Conservation (phyloP, 2,888 invertebrate species). For the Periphyllus acericola region DNA sequence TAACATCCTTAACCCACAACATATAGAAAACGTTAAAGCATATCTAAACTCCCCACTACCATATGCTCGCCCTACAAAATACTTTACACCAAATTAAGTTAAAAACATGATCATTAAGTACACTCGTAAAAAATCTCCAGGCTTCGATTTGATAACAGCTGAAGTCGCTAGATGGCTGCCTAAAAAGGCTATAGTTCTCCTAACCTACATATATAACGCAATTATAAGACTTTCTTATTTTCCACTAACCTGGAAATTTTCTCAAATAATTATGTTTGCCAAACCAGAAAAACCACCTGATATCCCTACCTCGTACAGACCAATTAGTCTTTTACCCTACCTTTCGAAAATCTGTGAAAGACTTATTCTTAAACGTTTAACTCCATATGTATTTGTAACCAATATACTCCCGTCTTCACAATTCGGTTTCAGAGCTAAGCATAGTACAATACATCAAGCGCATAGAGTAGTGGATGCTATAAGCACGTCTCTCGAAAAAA, state of each 20-base stretch:
- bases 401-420: background rate
- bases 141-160: background rate
- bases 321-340: background rate
- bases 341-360: background rate
- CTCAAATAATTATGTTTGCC: background rate
- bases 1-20: no score
- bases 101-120: no score
- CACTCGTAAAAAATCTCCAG: background rate
- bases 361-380: background rate
- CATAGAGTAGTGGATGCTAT: no score
- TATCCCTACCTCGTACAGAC: background rate
- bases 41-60: no score
- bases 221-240: slow-evolving; percentile 6
- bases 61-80: no score
- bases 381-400: no score
- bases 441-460: no score
- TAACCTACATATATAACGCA: slow-evolving; percentile 1
- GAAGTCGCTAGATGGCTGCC: no score
- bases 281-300: background rate
- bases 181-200: no score
- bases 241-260: background rate
- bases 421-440: background rate
- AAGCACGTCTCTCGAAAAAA: no score
- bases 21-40: no score
- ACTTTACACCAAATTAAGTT: no score